These are phyloP conservation scores for Leptobrachium ailaonicum DNA, from an alignment of 2,113 vertebrate genomes.

Conservation along the genomic window DNA sequence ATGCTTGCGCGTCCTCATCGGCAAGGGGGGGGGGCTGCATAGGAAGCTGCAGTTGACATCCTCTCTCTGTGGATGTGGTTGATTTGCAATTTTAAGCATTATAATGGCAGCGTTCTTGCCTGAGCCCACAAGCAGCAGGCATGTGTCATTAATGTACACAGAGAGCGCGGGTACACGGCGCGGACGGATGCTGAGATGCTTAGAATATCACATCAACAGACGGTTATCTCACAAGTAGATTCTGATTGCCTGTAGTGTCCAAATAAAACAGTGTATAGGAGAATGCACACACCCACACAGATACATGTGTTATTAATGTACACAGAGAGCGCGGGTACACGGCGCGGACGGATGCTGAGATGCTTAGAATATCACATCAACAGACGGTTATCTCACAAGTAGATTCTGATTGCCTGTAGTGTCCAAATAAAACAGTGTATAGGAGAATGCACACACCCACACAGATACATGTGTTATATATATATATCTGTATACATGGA, in stretches of 20 bases:
- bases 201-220: neutral
- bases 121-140: neutral
- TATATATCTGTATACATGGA: neutral
- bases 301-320: neutral
- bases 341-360: neutral
- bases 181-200: neutral
- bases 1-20: neutral
- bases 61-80: constrained; percentile 11
- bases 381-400: neutral
- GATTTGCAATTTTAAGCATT: constrained; percentile 13
- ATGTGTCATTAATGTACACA: neutral
- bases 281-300: no score
- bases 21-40: neutral
- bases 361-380: neutral
- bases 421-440: no score
- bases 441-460: no score
- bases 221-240: neutral
- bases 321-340: neutral
- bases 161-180: neutral
- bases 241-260: no score
- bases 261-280: no score
- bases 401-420: no score
- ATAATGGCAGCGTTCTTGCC: neutral
- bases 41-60: constrained; percentile 3
- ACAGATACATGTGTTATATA: neutral